Evolutionary conservation across 2,888 invertebrate genomes (phyloP).

Genomic region (Stenotaenia linearis): DNA sequence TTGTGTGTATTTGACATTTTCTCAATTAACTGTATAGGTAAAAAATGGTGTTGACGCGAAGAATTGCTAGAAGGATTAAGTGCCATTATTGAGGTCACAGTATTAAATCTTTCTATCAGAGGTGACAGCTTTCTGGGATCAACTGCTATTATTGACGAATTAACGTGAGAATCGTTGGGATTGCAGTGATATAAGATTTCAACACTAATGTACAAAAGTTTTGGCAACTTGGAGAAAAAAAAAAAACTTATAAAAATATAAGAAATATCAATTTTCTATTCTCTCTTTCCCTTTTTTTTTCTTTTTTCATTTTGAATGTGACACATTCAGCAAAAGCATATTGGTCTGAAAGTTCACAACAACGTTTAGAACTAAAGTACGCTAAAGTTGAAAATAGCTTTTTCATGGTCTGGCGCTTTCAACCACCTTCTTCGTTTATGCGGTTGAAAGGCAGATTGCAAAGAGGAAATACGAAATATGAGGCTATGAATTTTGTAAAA

Average conservation of each 20-base stretch:
- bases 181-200: not conserved
- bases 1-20: not conserved
- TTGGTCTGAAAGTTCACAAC: not conserved
- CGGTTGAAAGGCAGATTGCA: not conserved
- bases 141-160: not conserved
- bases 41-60: not conserved
- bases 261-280: too few species aligned
- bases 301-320: too few species aligned
- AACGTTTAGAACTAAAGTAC: not conserved
- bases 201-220: not conserved
- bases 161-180: not conserved
- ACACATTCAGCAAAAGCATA: too few species aligned
- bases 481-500: not conserved
- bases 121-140: not conserved
- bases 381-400: not conserved
- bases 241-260: too few species aligned
- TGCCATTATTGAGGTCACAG: not conserved
- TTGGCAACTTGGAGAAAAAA: not conserved
- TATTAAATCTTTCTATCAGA: not conserved
- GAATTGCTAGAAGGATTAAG: not conserved
- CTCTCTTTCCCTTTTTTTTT: too few species aligned
- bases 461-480: not conserved
- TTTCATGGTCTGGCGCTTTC: not conserved
- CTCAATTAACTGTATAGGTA: not conserved
- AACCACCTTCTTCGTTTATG: not conserved